phyloP scores from a whole-genome alignment of 1,140 invertebrate genomes.

The Triops longicaudatus region DNA sequence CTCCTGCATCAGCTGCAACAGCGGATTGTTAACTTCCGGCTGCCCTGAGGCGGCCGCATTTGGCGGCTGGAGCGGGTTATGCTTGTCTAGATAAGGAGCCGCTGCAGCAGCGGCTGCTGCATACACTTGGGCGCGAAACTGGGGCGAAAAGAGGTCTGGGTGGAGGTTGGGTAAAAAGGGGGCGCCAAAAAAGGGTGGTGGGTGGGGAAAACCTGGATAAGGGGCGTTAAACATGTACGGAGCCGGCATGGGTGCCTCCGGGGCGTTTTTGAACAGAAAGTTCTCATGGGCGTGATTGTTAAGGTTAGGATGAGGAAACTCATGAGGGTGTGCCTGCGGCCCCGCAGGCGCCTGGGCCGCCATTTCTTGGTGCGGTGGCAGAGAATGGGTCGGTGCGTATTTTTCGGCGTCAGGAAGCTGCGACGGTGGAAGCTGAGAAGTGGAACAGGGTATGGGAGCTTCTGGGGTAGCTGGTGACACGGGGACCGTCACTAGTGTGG shows the following conservation, averaged over 20 bases:
- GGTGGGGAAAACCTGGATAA: background rate
- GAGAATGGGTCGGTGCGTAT: background rate
- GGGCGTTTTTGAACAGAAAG: background rate
- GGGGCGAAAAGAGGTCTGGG: conserved; percentile 17
- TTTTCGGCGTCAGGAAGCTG: background rate
- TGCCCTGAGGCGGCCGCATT: background rate
- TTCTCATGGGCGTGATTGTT: conserved; percentile 11
- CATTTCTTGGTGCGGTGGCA: background rate
- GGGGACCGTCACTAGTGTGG: no score
- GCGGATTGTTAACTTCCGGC: background rate
- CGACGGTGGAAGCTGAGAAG: no score
- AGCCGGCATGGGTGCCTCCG: background rate
- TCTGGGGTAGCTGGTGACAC: no score
- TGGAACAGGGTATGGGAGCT: no score
- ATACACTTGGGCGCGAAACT: background rate
- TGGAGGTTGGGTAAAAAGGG: conserved; percentile 20
- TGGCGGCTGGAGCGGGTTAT: conserved; percentile 13
- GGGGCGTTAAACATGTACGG: conserved; percentile 23
- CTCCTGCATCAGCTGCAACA: background rate
- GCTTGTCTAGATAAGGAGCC: background rate
- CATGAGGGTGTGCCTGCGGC: background rate
- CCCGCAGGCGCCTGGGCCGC: background rate
- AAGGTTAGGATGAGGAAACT: background rate
- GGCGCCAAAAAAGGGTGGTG: conserved; percentile 3
- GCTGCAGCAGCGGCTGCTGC: background rate